Base-by-base conservation (phyloP, 1,140 invertebrate genomes). In the Drosophila auraria region DNA sequence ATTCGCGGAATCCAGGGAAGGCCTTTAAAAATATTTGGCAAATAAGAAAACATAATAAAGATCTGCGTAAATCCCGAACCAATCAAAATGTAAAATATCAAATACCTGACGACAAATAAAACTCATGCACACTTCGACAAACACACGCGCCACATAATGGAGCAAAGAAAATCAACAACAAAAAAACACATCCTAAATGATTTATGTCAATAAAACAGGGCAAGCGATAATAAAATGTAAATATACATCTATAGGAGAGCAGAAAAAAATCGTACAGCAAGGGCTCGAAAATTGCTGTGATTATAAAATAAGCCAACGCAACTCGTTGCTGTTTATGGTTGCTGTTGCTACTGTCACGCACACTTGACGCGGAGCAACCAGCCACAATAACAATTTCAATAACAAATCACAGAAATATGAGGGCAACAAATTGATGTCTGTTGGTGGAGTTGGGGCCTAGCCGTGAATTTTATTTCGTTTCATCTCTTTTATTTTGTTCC, bases 381-480 rank as follows among this genome's bases (percentile, higher is more conserved):
- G 59, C 80, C 80, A 83, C 66, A 87, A 87, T 87, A 87, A 87
- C 77, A 78, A 74, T 87, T 87, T 83, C 80, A 83, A 87, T 80
- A 80, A 87, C 76, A 83, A 87, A 80, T 83, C 76, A 51, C 54
- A 63, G 54, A 76, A 65, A 72, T 66, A 40, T 51, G 40, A 61
- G 42, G 2, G 38, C 42, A 51, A 54, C 50, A 69, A 61, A 63
- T 71, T 71, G 36, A 62, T 44, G 30, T 25, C 15, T 14, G 12
- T 17, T 5, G 5, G 30, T 5, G 17, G 58, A 57, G 30, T 47
- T 11, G 40, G 62, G 61, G 47, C 15, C 40, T 53, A 30, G 45
- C 15, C 23, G 44, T 44, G 44, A 60, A 49, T 54, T 60, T 53
- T 42, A 66, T 66, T 66, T 58, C 47, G 25, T 68, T 71, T 33